These are phyloP conservation scores for Dynastes tityus DNA, from an alignment of 2,888 invertebrate species.

Conservation along the genomic window DNA sequence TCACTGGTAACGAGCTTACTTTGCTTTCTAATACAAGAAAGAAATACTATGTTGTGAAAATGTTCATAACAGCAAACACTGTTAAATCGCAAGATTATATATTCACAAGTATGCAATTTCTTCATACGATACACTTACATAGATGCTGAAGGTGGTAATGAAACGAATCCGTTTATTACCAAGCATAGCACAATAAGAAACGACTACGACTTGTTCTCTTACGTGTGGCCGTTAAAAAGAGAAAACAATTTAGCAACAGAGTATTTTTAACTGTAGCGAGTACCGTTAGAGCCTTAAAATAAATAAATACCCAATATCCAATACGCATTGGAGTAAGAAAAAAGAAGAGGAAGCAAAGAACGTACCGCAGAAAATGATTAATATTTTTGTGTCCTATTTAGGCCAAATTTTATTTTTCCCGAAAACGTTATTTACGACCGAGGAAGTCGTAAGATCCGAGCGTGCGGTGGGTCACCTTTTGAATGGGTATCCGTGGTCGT, in stretches of 20 bases:
- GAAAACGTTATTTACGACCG: conserved; percentile 33
- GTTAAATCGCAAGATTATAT: too few species aligned
- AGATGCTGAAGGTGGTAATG: too few species aligned
- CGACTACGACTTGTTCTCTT: too few species aligned
- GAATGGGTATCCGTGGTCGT: neutral
- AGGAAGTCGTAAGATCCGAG: conserved; percentile 28
- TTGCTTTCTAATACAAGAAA: too few species aligned
- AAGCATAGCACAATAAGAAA: too few species aligned
- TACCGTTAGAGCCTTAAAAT: conserved; percentile 14
- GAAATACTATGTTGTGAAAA: too few species aligned
- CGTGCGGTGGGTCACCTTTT: conserved; percentile 29
- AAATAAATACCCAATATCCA: conserved; percentile 17
- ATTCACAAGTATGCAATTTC: too few species aligned
- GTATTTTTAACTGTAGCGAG: neutral
- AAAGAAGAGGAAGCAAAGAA: neutral
- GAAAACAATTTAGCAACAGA: conserved; percentile 6
- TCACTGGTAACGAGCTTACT: too few species aligned
- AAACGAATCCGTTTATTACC: too few species aligned
- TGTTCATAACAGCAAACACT: too few species aligned
- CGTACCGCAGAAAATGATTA: conserved; percentile 29
- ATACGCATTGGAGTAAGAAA: neutral
- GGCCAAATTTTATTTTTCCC: conserved; percentile 41
- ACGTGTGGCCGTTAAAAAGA: neutral
- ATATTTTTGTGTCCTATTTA: conserved; percentile 36
- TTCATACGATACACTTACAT: too few species aligned